Conservation (phyloP, 2,888 invertebrate genomes). For the Metopia argyrocephala region DNA sequence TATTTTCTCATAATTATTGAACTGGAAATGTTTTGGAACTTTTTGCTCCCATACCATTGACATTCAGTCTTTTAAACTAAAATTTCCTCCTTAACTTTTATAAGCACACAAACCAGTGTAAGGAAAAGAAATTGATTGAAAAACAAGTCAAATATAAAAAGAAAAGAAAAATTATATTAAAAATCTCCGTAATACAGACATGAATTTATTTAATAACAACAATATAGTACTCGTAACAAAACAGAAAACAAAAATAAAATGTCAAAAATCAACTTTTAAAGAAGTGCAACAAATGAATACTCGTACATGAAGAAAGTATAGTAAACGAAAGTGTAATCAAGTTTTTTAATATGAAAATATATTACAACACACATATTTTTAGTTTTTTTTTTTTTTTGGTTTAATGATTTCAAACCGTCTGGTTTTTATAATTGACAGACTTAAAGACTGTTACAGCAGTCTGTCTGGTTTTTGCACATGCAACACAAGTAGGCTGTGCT, state of each 20-base stretch:
- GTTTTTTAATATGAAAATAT: conserved; percentile 35
- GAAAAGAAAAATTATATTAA: conserved; percentile 33
- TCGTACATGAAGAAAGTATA: conserved; percentile 8
- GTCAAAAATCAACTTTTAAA: background rate
- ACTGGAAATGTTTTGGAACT: background rate
- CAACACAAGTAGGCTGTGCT: conserved; percentile 15
- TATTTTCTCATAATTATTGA: background rate
- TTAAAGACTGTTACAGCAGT: background rate
- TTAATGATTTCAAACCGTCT: background rate
- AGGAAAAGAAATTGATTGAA: conserved; percentile 33
- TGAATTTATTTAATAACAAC: background rate
- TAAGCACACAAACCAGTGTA: too few species aligned
- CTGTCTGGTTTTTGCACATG: background rate
- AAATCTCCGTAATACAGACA: too few species aligned
- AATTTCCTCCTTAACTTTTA: background rate
- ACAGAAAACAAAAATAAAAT: background rate
- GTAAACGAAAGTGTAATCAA: conserved; percentile 3
- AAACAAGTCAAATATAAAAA: conserved; percentile 30
- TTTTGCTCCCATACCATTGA: background rate
- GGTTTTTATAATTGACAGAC: conserved; percentile 7
- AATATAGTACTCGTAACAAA: conserved; percentile 4
- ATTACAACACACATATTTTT: conserved; percentile 43
- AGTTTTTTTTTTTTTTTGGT: background rate
- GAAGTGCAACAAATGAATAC: background rate
- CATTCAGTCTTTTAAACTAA: background rate